Percentiles rank a stretch among this genome's conserved stretches.
These are phyloP conservation scores for Galeruca laticollis DNA, from an alignment of 2,888 invertebrate species.

Conservation along the genomic window DNA sequence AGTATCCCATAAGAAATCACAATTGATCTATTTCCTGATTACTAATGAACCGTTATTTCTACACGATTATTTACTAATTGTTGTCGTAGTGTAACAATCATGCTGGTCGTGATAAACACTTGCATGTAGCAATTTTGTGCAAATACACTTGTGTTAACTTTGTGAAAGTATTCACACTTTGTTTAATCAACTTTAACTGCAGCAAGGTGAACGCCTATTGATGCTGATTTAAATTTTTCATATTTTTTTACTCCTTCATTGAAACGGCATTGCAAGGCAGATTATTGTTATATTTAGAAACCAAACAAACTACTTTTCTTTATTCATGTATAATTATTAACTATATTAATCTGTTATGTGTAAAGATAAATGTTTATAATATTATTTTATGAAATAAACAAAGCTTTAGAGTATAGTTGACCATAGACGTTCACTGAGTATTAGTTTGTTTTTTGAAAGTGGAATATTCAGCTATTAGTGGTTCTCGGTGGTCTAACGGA, in stretches of 20 bases:
- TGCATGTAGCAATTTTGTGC: not conserved
- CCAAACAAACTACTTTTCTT: not conserved
- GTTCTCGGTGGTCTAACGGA: too few species aligned
- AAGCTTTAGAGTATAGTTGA: too few species aligned
- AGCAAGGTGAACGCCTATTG: slow-evolving; percentile 5
- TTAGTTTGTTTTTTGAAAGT: too few species aligned
- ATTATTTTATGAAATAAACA: too few species aligned
- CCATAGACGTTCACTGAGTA: too few species aligned
- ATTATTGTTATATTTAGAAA: not conserved
- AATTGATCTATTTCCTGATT: not conserved
- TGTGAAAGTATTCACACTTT: slow-evolving; percentile 4
- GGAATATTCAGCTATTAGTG: too few species aligned
- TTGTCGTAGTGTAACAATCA: not conserved
- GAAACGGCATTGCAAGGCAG: not conserved
- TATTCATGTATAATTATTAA: not conserved
- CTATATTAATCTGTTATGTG: too few species aligned
- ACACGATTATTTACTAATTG: not conserved
- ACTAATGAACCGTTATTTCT: not conserved
- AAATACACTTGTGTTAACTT: not conserved
- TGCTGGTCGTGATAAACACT: not conserved
- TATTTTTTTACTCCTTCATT: not conserved
- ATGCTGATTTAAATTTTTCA: not conserved
- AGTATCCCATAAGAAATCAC: not conserved
- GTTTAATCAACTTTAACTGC: slow-evolving; percentile 6
- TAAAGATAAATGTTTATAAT: too few species aligned